A percentile compares a stretch with the other conserved stretches of the same genome.
phyloP scores from a whole-genome alignment of 2,797 vertebrate genomes.

The Sparidentex hasta region DNA sequence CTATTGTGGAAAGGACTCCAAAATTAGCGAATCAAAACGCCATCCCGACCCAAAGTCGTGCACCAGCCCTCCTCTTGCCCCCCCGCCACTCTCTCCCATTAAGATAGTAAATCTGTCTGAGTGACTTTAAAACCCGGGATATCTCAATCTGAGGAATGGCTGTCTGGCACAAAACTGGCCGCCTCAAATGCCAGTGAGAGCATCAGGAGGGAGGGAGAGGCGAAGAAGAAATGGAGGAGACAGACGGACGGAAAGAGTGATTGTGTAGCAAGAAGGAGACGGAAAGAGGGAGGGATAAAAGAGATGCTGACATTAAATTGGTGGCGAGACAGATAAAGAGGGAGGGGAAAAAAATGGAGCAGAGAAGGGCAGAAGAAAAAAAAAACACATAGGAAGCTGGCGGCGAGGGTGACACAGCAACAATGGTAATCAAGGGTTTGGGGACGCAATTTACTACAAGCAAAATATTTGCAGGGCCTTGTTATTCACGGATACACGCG shows the following conservation, averaged over 20 bases:
- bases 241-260: conserved; percentile 47
- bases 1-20: conserved; percentile 59
- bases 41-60: conserved; percentile 38
- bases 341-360: conserved; percentile 46
- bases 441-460: conserved; percentile 54
- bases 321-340: conserved; percentile 65
- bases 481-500: conserved; percentile 52
- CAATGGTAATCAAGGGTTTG: conserved; percentile 63
- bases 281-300: conserved; percentile 33
- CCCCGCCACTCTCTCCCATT: conserved; percentile 58
- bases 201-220: conserved; percentile 48
- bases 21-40: conserved; percentile 73
- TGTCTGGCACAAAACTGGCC: conserved; percentile 77
- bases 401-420: conserved; percentile 74
- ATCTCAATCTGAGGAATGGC: conserved; percentile 84
- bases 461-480: conserved; percentile 60
- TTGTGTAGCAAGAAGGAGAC: conserved; percentile 42
- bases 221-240: conserved; percentile 45
- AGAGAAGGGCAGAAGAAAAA: conserved; percentile 40
- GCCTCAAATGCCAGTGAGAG: conserved; percentile 71
- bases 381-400: conserved; percentile 45
- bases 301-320: conserved; percentile 70
- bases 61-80: neutral
- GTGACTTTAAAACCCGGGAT: conserved; percentile 81
- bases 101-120: conserved; percentile 82